phyloP scores from a whole-genome alignment of 2,797 vertebrate genomes.

The Sebastiscus albofasciatus region DNA sequence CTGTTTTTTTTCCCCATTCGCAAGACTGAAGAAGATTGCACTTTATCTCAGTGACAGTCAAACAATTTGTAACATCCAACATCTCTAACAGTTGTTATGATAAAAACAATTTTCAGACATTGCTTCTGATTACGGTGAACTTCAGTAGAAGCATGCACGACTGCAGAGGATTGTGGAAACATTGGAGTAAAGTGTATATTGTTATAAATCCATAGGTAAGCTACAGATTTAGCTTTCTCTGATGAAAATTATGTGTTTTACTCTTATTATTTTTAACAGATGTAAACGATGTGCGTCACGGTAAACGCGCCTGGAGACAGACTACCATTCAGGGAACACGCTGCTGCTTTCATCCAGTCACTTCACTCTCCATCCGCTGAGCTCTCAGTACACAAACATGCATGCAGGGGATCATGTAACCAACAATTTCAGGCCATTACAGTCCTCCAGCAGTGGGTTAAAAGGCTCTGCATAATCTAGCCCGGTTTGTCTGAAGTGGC shows the following conservation, averaged over 20 bases:
- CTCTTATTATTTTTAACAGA: background rate
- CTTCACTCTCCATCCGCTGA: background rate
- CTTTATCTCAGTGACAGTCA: background rate
- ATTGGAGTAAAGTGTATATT: conserved; percentile 6
- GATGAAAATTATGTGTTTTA: background rate
- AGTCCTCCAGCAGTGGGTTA: conserved; percentile 6
- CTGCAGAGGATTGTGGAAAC: conserved; percentile 21
- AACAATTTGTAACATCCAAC: background rate
- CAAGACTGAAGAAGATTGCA: background rate
- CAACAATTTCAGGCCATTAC: conserved; percentile 1
- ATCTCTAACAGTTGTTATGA: background rate
- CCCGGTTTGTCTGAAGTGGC: conserved; percentile 33
- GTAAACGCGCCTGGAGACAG: background rate
- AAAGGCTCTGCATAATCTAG: conserved; percentile 28
- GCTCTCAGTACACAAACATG: conserved; percentile 12
- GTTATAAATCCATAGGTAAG: conserved; percentile 11
- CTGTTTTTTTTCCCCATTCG: background rate
- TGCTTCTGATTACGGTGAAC: background rate
- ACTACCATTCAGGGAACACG: background rate
- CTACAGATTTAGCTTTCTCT: background rate
- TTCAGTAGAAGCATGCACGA: background rate
- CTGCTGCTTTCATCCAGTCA: background rate
- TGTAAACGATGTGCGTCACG: background rate
- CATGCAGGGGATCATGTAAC: background rate
- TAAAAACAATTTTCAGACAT: conserved; percentile 1